Base-by-base conservation (phyloP, 2,888 invertebrate genomes). In the Balanococcus diminutus region DNA sequence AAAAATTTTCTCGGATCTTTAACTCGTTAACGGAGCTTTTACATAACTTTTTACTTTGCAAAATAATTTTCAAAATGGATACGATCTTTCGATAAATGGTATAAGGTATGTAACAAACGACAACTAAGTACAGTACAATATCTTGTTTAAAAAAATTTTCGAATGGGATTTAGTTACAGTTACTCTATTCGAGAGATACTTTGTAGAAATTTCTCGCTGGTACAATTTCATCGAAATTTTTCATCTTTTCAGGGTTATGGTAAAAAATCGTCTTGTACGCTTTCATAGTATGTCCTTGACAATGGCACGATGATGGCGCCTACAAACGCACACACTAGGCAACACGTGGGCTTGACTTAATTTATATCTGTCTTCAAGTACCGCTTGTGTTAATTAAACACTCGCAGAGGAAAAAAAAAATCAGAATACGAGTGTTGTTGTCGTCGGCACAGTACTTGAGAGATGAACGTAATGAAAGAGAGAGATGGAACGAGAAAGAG, bases 291-390 rank as follows among this genome's bases (percentile, higher is more conserved):
- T 42, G 16, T 22, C 56, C 56, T 56, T 56, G 56, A 56, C 56
- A 56, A 56, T 56, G 56, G 11, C 9, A 25, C 2, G 56, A 56
- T 22, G 22, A 56, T 56, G 56, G 11, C 9, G 11, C 2, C 28
- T 14, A 9, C 25, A 67, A 67, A 67, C 25, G 28, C 4, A 67
- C 61, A 19, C 51, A 51, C 19, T n/a, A 67, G 8, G 61, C 61
- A 67, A 67, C 61, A 67, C n/a, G 61, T 67, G 61, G 61, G 25
- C 61, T 67, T 28, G 25, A 25, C 61, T 67, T 67, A 67, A 67
- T 67, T 67, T 67, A 67, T 25, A 25, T 67, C 61, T 67, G 28
- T 25, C 61, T 25, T 11, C 25, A 25, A 28, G 28, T 28, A 56
- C 56, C 61, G 28, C 42, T 42, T 42, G 42, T 51, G 51, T 51